Percentiles rank a stretch among this genome's conserved stretches.
Evolutionary conservation across 2,888 invertebrate species (phyloP).

Genomic region (Margaritifera margaritifera): DNA sequence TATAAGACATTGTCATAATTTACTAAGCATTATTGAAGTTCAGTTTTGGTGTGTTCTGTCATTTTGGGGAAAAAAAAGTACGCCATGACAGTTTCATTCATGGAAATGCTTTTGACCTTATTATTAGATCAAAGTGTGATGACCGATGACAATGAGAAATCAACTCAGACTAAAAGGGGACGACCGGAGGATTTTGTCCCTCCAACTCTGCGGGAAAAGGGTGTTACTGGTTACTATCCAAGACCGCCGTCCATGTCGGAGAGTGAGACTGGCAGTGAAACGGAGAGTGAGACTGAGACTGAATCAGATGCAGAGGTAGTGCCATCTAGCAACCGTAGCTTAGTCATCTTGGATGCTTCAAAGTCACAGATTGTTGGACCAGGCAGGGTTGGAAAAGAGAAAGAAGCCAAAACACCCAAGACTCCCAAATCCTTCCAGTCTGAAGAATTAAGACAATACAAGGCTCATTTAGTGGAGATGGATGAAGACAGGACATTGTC

Average conservation of each 20-base stretch:
- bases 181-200: constrained; percentile 36
- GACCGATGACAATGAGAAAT: constrained; percentile 51
- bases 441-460: constrained; percentile 31
- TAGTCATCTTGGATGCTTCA: constrained; percentile 51
- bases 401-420: constrained; percentile 25
- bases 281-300: constrained; percentile 27
- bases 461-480: constrained; percentile 12
- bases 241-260: constrained; percentile 20
- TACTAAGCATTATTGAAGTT: too few relatives aligned
- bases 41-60: too few relatives aligned
- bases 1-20: too few relatives aligned
- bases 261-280: constrained; percentile 32
- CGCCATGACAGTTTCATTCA: too few relatives aligned
- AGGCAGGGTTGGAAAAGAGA: constrained; percentile 5
- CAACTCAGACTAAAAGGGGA: constrained; percentile 40
- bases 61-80: too few relatives aligned
- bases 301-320: constrained; percentile 43
- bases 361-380: constrained; percentile 36
- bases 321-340: constrained; percentile 41
- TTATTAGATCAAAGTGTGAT: constrained; percentile 50
- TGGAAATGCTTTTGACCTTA: background rate
- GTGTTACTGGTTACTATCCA: constrained; percentile 15
- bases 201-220: constrained; percentile 29
- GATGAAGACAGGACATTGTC: constrained; percentile 11
- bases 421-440: constrained; percentile 32